Conservation (phyloP, 2,113 vertebrate genomes). For the Setophaga kirtlandii region DNA sequence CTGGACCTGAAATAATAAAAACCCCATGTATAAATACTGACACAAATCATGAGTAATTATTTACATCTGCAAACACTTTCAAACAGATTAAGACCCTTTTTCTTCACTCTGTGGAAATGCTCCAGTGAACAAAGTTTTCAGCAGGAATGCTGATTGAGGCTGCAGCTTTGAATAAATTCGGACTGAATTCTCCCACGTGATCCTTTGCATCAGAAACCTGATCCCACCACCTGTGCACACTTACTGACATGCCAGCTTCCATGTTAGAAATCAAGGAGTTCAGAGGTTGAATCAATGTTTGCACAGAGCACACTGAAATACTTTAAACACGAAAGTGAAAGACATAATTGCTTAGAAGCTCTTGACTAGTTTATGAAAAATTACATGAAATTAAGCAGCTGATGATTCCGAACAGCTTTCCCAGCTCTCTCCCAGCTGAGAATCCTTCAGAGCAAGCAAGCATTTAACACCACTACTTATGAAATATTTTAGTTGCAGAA, state of each 20-base stretch:
- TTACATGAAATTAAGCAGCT: not conserved
- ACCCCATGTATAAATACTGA: not conserved
- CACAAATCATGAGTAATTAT: not conserved
- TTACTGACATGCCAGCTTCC: not conserved
- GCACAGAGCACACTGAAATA: not conserved
- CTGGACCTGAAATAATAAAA: not conserved
- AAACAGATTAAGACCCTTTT: not conserved
- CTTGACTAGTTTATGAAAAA: not conserved
- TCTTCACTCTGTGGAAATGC: not conserved
- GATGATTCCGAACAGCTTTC: not conserved
- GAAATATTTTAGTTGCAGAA: not conserved
- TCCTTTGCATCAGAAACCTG: not conserved
- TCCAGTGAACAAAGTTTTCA: not conserved
- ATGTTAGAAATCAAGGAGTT: not conserved
- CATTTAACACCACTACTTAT: not conserved
- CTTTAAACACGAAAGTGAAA: not conserved
- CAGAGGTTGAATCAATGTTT: not conserved
- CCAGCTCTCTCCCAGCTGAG: not conserved
- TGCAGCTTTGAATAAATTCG: not conserved
- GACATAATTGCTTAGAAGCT: not conserved
- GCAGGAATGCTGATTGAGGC: not conserved
- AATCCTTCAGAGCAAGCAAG: not conserved
- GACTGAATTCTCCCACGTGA: not conserved
- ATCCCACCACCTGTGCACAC: not conserved
- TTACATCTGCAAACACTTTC: constrained; percentile 8